Conservation (phyloP, 1,140 invertebrate genomes). For the Sipha flava region DNA sequence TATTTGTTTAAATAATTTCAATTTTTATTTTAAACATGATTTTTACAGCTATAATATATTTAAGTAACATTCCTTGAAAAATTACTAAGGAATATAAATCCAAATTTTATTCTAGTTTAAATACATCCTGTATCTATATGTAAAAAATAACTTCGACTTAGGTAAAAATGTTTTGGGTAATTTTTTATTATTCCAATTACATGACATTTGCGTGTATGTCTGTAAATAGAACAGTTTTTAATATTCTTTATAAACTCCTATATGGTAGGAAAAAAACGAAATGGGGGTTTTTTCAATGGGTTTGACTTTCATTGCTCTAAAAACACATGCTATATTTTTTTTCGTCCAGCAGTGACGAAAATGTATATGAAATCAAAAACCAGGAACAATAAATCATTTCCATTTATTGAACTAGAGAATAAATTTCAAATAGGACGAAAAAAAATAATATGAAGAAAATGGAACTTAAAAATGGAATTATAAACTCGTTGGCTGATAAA, state of each 20-base stretch:
- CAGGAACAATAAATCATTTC: neutral
- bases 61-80: too few relatives aligned
- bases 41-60: too few relatives aligned
- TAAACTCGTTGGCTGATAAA: too few relatives aligned
- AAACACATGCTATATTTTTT: neutral
- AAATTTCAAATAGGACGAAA: neutral
- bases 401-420: neutral
- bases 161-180: neutral
- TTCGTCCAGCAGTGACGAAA: neutral
- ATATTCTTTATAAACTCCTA: too few relatives aligned
- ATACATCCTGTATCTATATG: too few relatives aligned
- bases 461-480: neutral
- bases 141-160: neutral
- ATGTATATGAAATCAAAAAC: conserved; percentile 4
- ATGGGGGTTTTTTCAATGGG: too few relatives aligned
- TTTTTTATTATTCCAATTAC: too few relatives aligned
- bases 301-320: neutral
- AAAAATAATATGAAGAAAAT: neutral
- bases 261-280: too few relatives aligned
- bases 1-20: neutral
- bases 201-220: too few relatives aligned
- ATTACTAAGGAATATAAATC: too few relatives aligned
- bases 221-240: too few relatives aligned
- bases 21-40: neutral
- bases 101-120: too few relatives aligned